A percentile compares a stretch with the other conserved stretches of the same genome.
phyloP scores from a whole-genome alignment of 2,888 invertebrate genomes.

The Phortica magna region DNA sequence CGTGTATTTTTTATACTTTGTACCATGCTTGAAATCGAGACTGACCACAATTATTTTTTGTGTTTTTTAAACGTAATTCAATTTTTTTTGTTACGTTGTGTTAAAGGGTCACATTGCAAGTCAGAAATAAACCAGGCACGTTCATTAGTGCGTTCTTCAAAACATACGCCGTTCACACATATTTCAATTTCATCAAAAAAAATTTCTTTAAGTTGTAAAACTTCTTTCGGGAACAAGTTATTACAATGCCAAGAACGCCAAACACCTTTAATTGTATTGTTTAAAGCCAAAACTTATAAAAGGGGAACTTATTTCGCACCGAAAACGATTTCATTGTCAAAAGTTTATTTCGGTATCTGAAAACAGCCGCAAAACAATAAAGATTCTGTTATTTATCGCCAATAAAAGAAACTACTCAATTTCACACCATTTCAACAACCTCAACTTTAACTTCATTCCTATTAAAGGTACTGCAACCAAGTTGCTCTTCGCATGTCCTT shows the following conservation, averaged over 20 bases:
- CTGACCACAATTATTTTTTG: slow-evolving; percentile 31
- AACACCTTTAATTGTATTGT: too few species aligned
- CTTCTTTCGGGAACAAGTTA: too few species aligned
- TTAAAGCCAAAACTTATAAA: too few species aligned
- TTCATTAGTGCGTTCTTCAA: neutral
- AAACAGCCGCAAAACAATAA: too few species aligned
- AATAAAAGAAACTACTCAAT: too few species aligned
- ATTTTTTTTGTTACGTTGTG: neutral
- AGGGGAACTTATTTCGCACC: too few species aligned
- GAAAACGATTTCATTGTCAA: too few species aligned
- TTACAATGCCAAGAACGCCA: too few species aligned
- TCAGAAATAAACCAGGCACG: neutral
- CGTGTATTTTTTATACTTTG: neutral
- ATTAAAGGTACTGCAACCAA: neutral
- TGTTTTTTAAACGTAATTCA: slow-evolving; percentile 16
- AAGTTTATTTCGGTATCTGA: too few species aligned
- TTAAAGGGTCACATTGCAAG: neutral
- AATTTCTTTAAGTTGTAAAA: neutral
- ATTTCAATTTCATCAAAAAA: neutral
- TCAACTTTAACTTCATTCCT: neutral
- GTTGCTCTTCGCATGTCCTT: neutral
- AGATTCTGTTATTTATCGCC: too few species aligned
- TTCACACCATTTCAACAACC: neutral
- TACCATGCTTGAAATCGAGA: slow-evolving; percentile 28
- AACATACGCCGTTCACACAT: neutral